phyloP scores from a whole-genome alignment of 2,113 vertebrate genomes.

The Malurus alboscapulatus region DNA sequence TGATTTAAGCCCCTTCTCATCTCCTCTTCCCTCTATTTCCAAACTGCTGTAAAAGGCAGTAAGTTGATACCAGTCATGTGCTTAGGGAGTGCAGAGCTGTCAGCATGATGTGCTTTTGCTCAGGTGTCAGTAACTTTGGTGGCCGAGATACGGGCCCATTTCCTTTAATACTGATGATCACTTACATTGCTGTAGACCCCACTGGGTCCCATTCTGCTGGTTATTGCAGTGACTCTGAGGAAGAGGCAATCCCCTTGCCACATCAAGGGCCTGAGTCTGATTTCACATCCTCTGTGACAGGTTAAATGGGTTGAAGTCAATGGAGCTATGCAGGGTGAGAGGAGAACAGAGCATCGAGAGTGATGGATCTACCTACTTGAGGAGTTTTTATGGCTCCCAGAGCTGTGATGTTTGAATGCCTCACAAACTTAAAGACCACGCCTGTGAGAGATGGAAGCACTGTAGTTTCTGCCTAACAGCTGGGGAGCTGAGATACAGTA shows the following conservation, averaged over 20 bases:
- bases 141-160: neutral
- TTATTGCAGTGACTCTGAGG: neutral
- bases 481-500: constrained; percentile 29
- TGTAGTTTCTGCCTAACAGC: constrained; percentile 16
- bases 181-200: neutral
- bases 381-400: constrained; percentile 42
- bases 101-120: neutral
- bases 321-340: neutral
- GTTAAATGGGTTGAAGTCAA: neutral
- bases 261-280: neutral
- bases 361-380: constrained; percentile 43
- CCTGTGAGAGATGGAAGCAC: constrained; percentile 22
- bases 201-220: neutral
- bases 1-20: neutral
- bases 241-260: neutral
- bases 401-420: constrained; percentile 42
- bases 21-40: neutral
- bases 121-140: neutral
- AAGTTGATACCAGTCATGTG: neutral
- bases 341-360: fast-evolving
- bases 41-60: neutral
- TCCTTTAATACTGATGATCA: neutral
- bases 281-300: neutral
- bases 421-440: constrained; percentile 56
- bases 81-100: neutral